These are phyloP conservation scores for Hydraecia micacea DNA, from an alignment of 2,888 invertebrate genomes.

Conservation along the genomic window DNA sequence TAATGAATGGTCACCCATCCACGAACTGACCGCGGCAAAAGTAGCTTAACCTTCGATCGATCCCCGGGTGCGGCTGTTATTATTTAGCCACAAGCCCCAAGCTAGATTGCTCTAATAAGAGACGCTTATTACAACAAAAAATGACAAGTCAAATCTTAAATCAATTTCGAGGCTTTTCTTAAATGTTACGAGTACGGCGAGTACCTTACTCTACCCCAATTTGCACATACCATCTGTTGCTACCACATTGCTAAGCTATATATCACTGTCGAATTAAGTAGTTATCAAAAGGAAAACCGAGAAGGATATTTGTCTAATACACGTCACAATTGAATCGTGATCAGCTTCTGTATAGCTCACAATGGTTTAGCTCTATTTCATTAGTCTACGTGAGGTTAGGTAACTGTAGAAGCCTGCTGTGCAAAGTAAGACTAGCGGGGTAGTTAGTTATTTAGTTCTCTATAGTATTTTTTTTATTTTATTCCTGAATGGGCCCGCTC, in stretches of 20 bases:
- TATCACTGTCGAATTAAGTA: constrained; percentile 1
- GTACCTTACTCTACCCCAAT: constrained; percentile 6
- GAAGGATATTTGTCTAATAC: constrained; percentile 37
- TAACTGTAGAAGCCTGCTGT: not conserved
- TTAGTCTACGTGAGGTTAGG: constrained; percentile 11
- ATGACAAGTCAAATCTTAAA: not conserved
- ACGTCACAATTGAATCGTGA: constrained; percentile 46
- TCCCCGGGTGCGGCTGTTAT: not conserved
- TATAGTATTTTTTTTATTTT: no score
- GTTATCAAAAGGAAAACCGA: constrained; percentile 26
- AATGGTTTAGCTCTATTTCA: constrained; percentile 31
- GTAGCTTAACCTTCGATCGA: not conserved
- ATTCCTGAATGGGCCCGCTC: no score
- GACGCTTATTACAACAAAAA: no score
- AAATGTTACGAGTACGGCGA: no score
- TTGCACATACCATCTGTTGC: not conserved
- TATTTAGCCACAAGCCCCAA: no score
- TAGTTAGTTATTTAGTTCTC: no score
- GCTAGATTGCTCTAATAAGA: no score
- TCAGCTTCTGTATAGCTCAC: constrained; percentile 1
- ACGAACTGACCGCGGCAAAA: not conserved
- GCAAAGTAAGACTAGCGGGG: not conserved
- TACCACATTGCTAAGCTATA: constrained; percentile 3
- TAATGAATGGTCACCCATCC: not conserved
- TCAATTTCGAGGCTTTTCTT: not conserved